Conservation (phyloP, 2,113 vertebrate genomes). For the Rhabdomys dilectus region DNA sequence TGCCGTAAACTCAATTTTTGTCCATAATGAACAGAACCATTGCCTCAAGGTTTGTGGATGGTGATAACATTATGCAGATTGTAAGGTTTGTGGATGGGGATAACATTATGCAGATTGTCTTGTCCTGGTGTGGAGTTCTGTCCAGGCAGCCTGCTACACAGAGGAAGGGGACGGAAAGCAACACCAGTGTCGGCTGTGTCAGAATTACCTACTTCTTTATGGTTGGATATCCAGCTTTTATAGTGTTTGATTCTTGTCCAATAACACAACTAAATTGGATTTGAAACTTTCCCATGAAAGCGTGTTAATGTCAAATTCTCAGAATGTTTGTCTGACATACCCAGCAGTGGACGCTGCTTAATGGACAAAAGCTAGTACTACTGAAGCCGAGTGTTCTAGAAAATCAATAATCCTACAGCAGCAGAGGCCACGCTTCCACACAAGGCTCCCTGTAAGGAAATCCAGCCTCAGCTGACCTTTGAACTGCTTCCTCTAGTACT, state of each 20-base stretch:
- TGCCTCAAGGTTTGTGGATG: neutral
- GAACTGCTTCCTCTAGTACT: slow-evolving; percentile 48
- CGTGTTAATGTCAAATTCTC: slow-evolving; percentile 57
- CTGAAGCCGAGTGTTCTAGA: slow-evolving; percentile 29
- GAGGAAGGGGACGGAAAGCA: neutral
- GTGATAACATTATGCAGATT: neutral
- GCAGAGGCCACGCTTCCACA: slow-evolving; percentile 53
- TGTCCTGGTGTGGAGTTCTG: neutral
- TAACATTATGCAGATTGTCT: neutral
- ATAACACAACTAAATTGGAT: slow-evolving; percentile 56
- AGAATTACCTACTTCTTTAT: neutral
- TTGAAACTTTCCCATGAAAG: slow-evolving; percentile 58
- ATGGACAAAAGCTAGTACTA: slow-evolving; percentile 50
- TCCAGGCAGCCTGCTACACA: neutral
- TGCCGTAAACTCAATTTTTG: neutral
- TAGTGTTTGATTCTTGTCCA: slow-evolving; percentile 47
- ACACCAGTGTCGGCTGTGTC: no score
- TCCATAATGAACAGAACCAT: neutral
- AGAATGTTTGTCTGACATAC: slow-evolving; percentile 61
- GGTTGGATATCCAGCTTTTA: slow-evolving; percentile 2
- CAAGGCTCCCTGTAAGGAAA: slow-evolving; percentile 56
- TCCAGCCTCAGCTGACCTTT: slow-evolving; percentile 11
- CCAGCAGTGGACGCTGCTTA: slow-evolving; percentile 49
- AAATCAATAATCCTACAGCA: slow-evolving; percentile 18
- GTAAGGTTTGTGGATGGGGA: neutral